Base-by-base conservation (phyloP, 2,888 invertebrate genomes). In the Megalurothrips usitatus region DNA sequence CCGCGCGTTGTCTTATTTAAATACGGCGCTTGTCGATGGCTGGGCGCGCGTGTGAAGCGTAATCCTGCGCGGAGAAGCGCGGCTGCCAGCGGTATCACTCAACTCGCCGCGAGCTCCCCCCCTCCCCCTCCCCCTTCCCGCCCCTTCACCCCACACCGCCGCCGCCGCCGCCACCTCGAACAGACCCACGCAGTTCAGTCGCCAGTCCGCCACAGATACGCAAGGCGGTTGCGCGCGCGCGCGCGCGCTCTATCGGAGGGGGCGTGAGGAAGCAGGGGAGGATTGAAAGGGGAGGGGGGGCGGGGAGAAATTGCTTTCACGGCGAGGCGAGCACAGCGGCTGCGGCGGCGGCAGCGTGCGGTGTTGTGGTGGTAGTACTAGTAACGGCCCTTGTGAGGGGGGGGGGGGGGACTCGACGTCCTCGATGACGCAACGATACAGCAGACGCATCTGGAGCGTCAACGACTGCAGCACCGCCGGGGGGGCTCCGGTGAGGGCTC, bases 371-470 rank as follows among this genome's bases (percentile, higher is more conserved):
- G n/a, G n/a, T 17, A 58, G 58, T 52, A 12, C 6, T 52, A 19
- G 19, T 17, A 58, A 58, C 19, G 17, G 58, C 19, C 52, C 6
- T 9, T 3, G 19, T 11, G 17, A 58, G 58, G 17, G 58, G 14
- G 58, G 58, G 14, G 58, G 58, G 58, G 58, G 6, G 58, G 58
- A n/a, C 58, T n/a, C 58, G 58, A 19, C 58, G 58, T 58, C 58
- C 58, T 58, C 58, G 58, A 58, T 58, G 58, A 58, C 58, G 58
- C 58, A 58, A 58, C 58, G 58, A n/a, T 6, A 58, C 17, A 58
- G 58, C 17, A 58, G 58, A 58, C 58, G 58, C 58, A 58, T 58
- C 58, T 58, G 58, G 58, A 58, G 58, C 58, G 58, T 58, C 58
- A n/a, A 58, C 34, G 34, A 2, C 34, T 43, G 34, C 34, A 43